Base-by-base conservation (phyloP, 2,888 invertebrate species). In the Nomada fabriciana region DNA sequence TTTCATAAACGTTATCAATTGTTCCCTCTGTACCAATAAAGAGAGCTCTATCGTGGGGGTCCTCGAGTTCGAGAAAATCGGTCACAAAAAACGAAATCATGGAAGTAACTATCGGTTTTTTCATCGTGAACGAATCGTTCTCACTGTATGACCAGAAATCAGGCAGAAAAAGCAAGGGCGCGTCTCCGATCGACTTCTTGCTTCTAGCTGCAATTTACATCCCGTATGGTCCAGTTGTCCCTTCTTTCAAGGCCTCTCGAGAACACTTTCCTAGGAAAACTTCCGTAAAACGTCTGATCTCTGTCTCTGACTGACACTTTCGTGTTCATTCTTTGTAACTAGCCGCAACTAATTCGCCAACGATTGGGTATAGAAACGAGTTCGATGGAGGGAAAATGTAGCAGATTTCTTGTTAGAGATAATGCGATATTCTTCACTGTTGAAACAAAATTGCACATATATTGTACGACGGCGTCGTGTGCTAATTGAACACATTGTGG, bases 201-300 rank as follows among this genome's bases (percentile, higher is more conserved):
- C 10, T 15, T 15, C 13, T 42, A 43, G 55, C 55, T 60, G 47
- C 25, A 71, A 73, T 80, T 82, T 60, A 71, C 64, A 69, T 81
- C 60, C 59, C 43, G 43, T 43, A 72, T 25, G 72, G 71, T 25
- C 50, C 23, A 36, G 52, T 65, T 64, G 63, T 47, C 53, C 42
- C 67, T n/a, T 4, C 59, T n/a, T 13, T 36, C 0, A 1, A 1
- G 29, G 7, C 29, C 29, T 57, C 82, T 1, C 60, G 42, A 18
- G 65, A 20, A 63, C 80, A 63, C 55, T 68, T 82, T 75, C 69
- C 11, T 65, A 52, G 43, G 42, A 63, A 74, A 81, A 81, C 53
- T 59, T 81, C 57, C 55, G 55, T 50, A 60, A 53, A 71, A 65
- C 43, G 36, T n/a, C 20, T 60, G 65, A 67, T 61, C 18, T 25